Evolutionary conservation across 1,140 invertebrate species (phyloP).

Genomic region (Trialeurodes vaporariorum): DNA sequence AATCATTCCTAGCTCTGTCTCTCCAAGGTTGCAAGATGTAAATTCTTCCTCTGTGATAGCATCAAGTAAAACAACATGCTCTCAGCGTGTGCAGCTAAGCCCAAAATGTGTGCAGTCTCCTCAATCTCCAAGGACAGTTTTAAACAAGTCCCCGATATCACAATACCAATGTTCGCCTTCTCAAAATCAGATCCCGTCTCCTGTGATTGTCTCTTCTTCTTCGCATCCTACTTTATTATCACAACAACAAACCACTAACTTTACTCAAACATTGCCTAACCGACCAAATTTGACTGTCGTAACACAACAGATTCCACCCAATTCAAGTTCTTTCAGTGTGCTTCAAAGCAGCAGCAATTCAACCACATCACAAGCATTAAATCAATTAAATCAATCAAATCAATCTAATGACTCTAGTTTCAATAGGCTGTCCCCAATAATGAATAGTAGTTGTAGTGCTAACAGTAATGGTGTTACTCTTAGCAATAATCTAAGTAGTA

Average conservation of each 20-base stretch:
- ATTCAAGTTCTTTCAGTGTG: constrained; percentile 1
- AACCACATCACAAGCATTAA: neutral
- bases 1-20: neutral
- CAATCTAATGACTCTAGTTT: neutral
- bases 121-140: neutral
- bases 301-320: constrained; percentile 15
- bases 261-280: constrained; percentile 18
- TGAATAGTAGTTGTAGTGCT: neutral
- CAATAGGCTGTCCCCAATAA: neutral
- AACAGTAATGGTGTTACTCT: neutral
- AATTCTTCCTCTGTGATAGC: neutral
- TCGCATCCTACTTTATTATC: too few relatives aligned
- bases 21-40: neutral
- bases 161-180: neutral
- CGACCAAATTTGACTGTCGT: constrained; percentile 28
- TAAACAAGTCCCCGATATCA: neutral
- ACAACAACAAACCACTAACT: constrained; percentile 4
- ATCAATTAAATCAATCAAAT: neutral
- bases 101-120: neutral
- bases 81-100: neutral
- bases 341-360: too few relatives aligned
- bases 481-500: neutral
- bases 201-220: neutral
- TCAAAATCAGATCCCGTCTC: neutral
- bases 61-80: neutral